Evolutionary conservation across 2,797 vertebrate genomes (phyloP).

Genomic region (Molossus alvarezi): DNA sequence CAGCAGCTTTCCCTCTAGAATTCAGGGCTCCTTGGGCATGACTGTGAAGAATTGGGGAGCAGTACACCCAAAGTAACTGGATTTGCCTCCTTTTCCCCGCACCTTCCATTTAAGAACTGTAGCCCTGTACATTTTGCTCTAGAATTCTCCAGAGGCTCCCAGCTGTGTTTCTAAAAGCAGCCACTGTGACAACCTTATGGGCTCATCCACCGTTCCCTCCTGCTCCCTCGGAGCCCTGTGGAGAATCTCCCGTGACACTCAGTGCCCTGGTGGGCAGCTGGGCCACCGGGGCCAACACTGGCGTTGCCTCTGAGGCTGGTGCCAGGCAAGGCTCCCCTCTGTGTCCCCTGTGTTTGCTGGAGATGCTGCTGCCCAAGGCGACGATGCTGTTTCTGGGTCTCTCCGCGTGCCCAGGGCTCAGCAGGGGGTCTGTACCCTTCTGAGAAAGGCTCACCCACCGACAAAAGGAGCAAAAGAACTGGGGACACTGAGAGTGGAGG

Average conservation of each 20-base stretch:
- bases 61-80: neutral
- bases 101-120: conserved; percentile 32
- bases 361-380: neutral
- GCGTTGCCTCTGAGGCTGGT: neutral
- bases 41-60: neutral
- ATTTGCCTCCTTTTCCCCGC: neutral
- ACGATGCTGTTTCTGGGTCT: neutral
- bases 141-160: neutral
- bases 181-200: neutral
- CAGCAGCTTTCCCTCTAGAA: neutral
- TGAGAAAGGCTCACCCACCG: neutral
- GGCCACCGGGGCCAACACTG: neutral
- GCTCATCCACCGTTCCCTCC: neutral
- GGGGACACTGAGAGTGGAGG: neutral
- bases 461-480: neutral
- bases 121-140: neutral
- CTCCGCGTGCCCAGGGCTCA: neutral
- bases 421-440: neutral
- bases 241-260: neutral
- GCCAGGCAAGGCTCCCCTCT: neutral
- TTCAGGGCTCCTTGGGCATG: neutral
- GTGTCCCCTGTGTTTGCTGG: neutral
- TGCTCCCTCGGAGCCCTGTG: neutral
- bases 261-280: neutral
- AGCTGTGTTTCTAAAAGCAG: conserved; percentile 42